Evolutionary conservation across 2,113 vertebrate species (phyloP).

Genomic region (Caloenas nicobarica): DNA sequence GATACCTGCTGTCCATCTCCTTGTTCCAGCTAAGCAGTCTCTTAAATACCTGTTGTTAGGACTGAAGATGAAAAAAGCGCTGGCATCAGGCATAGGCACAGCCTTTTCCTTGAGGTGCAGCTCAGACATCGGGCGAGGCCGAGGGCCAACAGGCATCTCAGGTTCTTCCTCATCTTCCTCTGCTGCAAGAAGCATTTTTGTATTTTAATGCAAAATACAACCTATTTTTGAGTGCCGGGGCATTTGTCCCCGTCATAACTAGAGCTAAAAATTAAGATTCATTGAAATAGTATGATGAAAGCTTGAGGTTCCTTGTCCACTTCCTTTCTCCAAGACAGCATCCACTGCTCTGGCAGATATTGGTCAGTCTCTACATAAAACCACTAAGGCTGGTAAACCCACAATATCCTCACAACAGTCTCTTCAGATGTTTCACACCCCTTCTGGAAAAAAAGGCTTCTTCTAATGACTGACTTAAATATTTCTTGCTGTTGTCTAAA

Average conservation of each 20-base stretch:
- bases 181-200: slow-evolving; percentile 65
- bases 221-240: neutral
- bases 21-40: neutral
- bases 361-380: neutral
- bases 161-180: slow-evolving; percentile 96
- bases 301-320: neutral
- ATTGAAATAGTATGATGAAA: neutral
- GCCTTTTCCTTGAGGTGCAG: slow-evolving; percentile 97
- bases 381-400: neutral
- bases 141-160: slow-evolving; percentile 95
- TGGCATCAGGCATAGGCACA: slow-evolving; percentile 94
- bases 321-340: neutral
- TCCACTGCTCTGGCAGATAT: neutral
- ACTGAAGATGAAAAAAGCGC: slow-evolving; percentile 96
- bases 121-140: slow-evolving; percentile 94
- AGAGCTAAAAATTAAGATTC: neutral
- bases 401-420: neutral
- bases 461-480: neutral
- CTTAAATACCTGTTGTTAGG: slow-evolving; percentile 89
- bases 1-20: neutral
- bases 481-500: neutral
- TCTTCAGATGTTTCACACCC: neutral
- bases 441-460: neutral
- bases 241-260: neutral
- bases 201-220: neutral